These are phyloP conservation scores for Pollenia amentaria DNA, from an alignment of 2,888 invertebrate genomes.

Conservation along the genomic window DNA sequence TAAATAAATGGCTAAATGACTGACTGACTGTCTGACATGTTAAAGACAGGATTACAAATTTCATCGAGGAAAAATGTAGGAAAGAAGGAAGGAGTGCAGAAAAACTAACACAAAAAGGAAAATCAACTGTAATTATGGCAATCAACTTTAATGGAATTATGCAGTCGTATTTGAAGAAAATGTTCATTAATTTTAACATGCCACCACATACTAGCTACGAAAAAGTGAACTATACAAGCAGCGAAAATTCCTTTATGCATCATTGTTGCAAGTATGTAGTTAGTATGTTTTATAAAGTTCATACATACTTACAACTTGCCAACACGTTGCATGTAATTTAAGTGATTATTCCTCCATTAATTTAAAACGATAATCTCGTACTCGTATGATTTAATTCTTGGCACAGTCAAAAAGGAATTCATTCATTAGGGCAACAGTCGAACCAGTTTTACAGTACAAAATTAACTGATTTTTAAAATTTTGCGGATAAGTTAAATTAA, in stretches of 20 bases:
- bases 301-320: constrained; percentile 20
- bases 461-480: constrained; percentile 16
- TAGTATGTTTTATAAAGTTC: not conserved
- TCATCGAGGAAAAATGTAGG: constrained; percentile 5
- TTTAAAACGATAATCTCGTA: constrained; percentile 61
- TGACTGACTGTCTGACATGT: constrained; percentile 30
- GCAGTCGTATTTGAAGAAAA: constrained; percentile 46
- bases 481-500: not conserved
- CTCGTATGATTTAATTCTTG: constrained; percentile 37
- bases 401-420: not conserved
- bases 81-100: not conserved
- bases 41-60: constrained; percentile 51
- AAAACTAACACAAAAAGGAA: constrained; percentile 10
- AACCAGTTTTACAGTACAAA: constrained; percentile 9
- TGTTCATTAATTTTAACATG: constrained; percentile 64
- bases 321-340: constrained; percentile 61
- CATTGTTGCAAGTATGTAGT: not conserved
- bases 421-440: constrained; percentile 58
- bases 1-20: constrained; percentile 20
- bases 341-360: constrained; percentile 64
- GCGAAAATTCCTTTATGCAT: not conserved
- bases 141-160: constrained; percentile 67
- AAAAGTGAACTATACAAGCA: not conserved
- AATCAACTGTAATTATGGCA: constrained; percentile 52
- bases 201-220: constrained; percentile 26